Evolutionary conservation across 2,797 vertebrate species (phyloP).

Genomic region (Malurus splendens): DNA sequence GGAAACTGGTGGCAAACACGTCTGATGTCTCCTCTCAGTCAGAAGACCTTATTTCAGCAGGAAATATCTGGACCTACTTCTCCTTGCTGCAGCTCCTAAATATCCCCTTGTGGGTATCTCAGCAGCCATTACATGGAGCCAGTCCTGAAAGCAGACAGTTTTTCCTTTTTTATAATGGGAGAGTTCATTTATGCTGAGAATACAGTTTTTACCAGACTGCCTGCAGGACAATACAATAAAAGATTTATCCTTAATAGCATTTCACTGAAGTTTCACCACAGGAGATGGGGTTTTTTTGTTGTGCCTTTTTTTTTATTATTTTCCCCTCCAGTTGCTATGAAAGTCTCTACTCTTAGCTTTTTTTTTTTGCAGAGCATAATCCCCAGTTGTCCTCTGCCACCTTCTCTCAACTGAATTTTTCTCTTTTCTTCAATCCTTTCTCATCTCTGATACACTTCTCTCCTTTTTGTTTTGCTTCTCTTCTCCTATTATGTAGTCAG

Average conservation of each 20-base stretch:
- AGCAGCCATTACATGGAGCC: constrained; percentile 18
- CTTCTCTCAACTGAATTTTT: constrained; percentile 6
- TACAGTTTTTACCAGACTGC: constrained; percentile 60
- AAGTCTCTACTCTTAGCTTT: neutral
- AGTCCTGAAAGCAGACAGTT: constrained; percentile 9
- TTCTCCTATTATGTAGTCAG: neutral
- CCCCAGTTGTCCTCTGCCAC: constrained; percentile 16
- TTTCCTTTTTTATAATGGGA: constrained; percentile 41
- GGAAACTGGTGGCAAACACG: constrained; percentile 26
- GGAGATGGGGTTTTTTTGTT: constrained; percentile 47
- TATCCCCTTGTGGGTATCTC: constrained; percentile 36
- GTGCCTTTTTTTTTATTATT: constrained; percentile 23
- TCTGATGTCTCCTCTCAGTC: constrained; percentile 16
- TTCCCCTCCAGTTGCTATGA: neutral
- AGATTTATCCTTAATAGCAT: constrained; percentile 66
- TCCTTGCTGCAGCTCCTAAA: neutral
- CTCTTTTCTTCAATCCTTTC: neutral
- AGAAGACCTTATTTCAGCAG: constrained; percentile 18
- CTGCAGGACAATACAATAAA: constrained; percentile 68
- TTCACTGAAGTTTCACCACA: constrained; percentile 56
- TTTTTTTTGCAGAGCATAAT: neutral
- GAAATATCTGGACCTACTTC: constrained; percentile 26
- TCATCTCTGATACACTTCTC: neutral
- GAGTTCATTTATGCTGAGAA: constrained; percentile 64
- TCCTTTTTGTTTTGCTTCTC: neutral